Percentiles rank a stretch among this genome's conserved stretches.
phyloP scores from a whole-genome alignment of 2,888 invertebrate genomes.

The Thymelicus lineola region DNA sequence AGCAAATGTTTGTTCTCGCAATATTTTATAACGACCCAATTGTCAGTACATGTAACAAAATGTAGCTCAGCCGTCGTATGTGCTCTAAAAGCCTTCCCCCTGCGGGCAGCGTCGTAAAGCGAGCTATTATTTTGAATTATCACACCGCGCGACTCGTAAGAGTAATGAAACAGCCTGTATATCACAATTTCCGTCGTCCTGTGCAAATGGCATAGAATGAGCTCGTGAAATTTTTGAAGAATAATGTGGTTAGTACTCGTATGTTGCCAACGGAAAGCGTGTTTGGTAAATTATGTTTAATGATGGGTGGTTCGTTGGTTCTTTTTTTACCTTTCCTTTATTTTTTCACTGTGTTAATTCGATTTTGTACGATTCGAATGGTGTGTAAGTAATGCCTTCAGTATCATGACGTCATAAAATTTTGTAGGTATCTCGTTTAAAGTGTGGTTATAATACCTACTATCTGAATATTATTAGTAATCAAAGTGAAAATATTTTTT shows the following conservation, averaged over 20 bases:
- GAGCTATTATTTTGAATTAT: constrained; percentile 77
- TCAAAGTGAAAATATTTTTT: too few species aligned
- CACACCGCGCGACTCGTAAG: constrained; percentile 61
- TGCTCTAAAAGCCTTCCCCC: constrained; percentile 49
- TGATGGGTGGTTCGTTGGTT: not conserved
- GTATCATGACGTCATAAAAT: not conserved
- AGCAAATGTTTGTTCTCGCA: not conserved
- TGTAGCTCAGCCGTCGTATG: constrained; percentile 34
- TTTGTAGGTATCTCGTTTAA: too few species aligned
- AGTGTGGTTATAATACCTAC: too few species aligned
- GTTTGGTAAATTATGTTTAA: not conserved
- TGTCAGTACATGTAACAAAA: constrained; percentile 32
- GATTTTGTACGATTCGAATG: too few species aligned
- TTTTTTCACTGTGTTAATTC: too few species aligned
- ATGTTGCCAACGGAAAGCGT: not conserved
- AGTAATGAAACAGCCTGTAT: constrained; percentile 77
- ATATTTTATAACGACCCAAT: constrained; percentile 9
- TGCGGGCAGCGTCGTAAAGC: constrained; percentile 62
- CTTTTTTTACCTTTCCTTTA: too few species aligned
- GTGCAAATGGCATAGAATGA: constrained; percentile 62
- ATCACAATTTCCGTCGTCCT: constrained; percentile 64
- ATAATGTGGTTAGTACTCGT: constrained; percentile 6
- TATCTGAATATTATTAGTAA: too few species aligned
- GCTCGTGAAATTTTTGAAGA: constrained; percentile 51
- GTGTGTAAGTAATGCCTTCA: too few species aligned